Evolutionary conservation across 2,113 vertebrate genomes (phyloP).

Genomic region (Trachemys scripta): DNA sequence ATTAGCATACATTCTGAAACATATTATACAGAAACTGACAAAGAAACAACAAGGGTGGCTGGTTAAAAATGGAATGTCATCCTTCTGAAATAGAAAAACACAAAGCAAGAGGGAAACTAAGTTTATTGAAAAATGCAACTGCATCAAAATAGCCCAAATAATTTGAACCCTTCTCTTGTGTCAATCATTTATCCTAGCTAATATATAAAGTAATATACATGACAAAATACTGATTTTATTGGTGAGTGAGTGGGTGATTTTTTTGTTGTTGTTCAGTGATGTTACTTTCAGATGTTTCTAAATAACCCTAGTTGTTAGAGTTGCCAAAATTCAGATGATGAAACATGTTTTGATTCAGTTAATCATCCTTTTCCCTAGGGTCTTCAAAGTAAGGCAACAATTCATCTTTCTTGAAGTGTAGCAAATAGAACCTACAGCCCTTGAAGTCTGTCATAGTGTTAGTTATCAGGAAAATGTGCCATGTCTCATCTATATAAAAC

Average conservation of each 20-base stretch:
- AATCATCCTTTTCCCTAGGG: neutral
- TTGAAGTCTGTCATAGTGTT: neutral
- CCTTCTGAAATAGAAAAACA: neutral
- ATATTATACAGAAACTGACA: neutral
- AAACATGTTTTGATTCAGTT: slow-evolving; percentile 10
- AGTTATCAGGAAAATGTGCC: neutral
- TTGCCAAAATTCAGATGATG: slow-evolving; percentile 30
- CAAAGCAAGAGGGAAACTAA: neutral
- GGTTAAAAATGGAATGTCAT: neutral
- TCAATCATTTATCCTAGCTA: slow-evolving; percentile 12
- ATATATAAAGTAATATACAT: neutral
- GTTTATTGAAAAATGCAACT: neutral
- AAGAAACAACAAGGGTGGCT: neutral
- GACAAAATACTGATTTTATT: neutral
- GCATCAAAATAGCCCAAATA: neutral
- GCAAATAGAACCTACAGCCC: neutral
- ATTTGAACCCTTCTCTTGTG: neutral
- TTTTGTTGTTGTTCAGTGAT: neutral
- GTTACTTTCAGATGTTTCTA: slow-evolving; percentile 10
- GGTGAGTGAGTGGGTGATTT: neutral
- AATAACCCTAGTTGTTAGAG: slow-evolving; percentile 5
- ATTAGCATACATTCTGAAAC: neutral
- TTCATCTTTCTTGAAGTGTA: neutral
- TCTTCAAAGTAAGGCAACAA: neutral
- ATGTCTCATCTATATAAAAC: neutral